Evolutionary conservation across 2,797 vertebrate genomes (phyloP), one percentile per base, ranked within the genome.

Genomic region (Alcedo atthis): DNA sequence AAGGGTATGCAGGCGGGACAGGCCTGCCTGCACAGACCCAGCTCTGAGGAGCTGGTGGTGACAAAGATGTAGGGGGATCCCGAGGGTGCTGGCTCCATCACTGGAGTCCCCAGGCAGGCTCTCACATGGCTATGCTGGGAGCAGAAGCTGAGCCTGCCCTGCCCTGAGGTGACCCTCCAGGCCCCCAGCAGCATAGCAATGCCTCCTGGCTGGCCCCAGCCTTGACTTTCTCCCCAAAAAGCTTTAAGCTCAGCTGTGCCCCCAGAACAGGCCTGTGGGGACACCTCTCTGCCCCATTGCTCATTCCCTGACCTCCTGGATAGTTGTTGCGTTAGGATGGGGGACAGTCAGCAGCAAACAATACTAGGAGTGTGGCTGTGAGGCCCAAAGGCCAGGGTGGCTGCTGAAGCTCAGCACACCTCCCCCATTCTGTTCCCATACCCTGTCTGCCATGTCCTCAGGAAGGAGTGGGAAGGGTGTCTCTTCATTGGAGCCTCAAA

Each of bases 271-370:
- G 45, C 49, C 74, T 81, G 8, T 28, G 30, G 20, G 58, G 24
- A 62, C 33, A 76, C 5, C 22, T 55, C 43, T 84, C 48, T 77
- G 35, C 40, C 53, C 48, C 71, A n/a, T 1, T 66, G 33, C 43
- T 89, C 8, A 4, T 26, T 61, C 12, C 33, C 51, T 1, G 1
- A 5, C 5, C 8, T 10, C 48, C 4, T 0, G 5, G 28, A 43
- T 25, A 79, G 45, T 5, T 2, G 30, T 21, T 76, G 24, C 20
- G 51, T 59, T 76, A 25, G 42, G 26, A 64, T 4, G 6, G 37
- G 37, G 30, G 18, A 88, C 46, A 18, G 17, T 30, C 75, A 71
- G 33, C 35, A 77, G 61, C 35, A 74, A 66, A 73, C 0, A 0
- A 35, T 73, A 75, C 21, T 2, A 6, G 19, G 15, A 81, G 25